Percentiles rank a stretch among this genome's conserved stretches.
These are phyloP conservation scores for Acanthurus leucopareius DNA, from an alignment of 2,797 vertebrate genomes.

Conservation along the genomic window DNA sequence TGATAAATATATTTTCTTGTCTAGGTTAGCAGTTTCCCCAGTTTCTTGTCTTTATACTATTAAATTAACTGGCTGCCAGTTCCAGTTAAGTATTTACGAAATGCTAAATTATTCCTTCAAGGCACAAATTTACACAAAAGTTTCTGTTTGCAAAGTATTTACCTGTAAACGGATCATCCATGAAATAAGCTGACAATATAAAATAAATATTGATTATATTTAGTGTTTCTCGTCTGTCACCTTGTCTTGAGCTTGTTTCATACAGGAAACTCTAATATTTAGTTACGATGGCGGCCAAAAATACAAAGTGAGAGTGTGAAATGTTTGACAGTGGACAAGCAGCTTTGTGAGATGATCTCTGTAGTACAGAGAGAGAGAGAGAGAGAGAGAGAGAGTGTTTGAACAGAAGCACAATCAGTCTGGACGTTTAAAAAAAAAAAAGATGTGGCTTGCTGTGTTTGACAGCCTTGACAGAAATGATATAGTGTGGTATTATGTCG, in stretches of 20 bases:
- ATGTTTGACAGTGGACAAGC: not conserved
- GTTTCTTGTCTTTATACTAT: too few species aligned
- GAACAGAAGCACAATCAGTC: constrained; percentile 1
- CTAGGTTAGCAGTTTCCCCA: too few species aligned
- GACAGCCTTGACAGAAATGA: constrained; percentile 31
- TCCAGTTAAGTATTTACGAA: too few species aligned
- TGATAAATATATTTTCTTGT: too few species aligned
- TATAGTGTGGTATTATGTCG: not conserved
- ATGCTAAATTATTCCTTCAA: too few species aligned
- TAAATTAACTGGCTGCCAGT: too few species aligned
- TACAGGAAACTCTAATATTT: constrained; percentile 2
- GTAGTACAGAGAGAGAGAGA: not conserved
- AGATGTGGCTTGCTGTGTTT: constrained; percentile 3
- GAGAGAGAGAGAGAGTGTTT: constrained; percentile 2
- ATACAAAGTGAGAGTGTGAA: not conserved
- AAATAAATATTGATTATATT: too few species aligned
- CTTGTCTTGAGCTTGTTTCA: not conserved
- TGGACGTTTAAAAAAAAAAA: constrained; percentile 9
- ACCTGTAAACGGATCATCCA: too few species aligned
- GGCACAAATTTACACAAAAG: too few species aligned
- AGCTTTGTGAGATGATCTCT: constrained; percentile 29
- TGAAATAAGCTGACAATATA: too few species aligned
- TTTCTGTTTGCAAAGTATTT: too few species aligned
- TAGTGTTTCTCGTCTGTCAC: too few species aligned
- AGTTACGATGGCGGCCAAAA: not conserved